These are phyloP conservation scores for Glomeris marginata DNA, from an alignment of 2,888 invertebrate species.

Conservation along the genomic window DNA sequence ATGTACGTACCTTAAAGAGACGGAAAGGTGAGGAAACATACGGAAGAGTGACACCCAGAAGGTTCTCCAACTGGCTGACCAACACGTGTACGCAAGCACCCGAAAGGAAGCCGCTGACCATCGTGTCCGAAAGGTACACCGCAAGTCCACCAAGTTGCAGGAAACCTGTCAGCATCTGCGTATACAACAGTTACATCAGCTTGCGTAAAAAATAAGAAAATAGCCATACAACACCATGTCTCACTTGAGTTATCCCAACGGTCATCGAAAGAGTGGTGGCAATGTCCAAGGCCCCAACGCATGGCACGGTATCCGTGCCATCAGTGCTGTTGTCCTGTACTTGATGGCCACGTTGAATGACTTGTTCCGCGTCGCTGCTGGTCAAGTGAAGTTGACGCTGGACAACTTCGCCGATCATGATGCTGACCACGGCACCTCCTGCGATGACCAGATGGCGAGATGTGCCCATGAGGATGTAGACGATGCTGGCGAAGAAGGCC, in stretches of 20 bases:
- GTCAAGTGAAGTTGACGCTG: slow-evolving; percentile 20
- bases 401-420: slow-evolving; percentile 78
- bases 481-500: slow-evolving; percentile 78
- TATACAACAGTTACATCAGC: background rate
- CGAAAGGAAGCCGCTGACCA: slow-evolving; percentile 77
- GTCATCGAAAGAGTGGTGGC: slow-evolving; percentile 11
- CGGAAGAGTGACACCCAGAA: slow-evolving; percentile 5
- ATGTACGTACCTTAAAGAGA: slow-evolving; percentile 5
- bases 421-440: slow-evolving; percentile 55
- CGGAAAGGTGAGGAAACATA: slow-evolving; percentile 3
- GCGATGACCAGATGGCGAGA: slow-evolving; percentile 61
- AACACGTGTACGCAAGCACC: slow-evolving; percentile 77
- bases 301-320: slow-evolving; percentile 1
- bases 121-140: slow-evolving; percentile 57
- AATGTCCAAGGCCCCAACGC: slow-evolving; percentile 32
- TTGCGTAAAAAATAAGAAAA: background rate
- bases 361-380: no score
- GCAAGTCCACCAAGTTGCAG: slow-evolving; percentile 57
- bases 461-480: slow-evolving; percentile 77
- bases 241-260: slow-evolving; percentile 7
- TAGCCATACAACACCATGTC: background rate
- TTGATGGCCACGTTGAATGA: background rate
- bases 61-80: slow-evolving; percentile 46
- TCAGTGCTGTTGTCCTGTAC: background rate
- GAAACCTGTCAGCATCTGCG: slow-evolving; percentile 60